A percentile compares a stretch with the other conserved stretches of the same genome.
Evolutionary conservation across 2,888 invertebrate species (phyloP).

Genomic region (Dicyrtomina minuta): DNA sequence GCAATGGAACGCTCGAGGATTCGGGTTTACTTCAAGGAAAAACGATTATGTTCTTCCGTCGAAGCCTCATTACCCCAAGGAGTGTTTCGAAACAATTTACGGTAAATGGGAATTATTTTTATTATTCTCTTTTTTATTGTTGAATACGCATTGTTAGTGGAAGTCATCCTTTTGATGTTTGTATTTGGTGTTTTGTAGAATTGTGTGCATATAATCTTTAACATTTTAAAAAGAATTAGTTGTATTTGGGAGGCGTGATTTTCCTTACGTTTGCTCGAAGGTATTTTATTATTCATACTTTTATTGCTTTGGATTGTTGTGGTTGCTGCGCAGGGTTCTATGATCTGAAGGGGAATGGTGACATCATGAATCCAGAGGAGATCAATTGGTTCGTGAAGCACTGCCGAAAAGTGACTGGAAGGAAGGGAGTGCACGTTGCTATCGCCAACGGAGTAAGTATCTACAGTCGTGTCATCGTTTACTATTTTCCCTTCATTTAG

Average conservation of each 20-base stretch:
- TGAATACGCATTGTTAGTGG: too few relatives aligned
- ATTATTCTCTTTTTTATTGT: conserved; percentile 1
- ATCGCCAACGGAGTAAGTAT: conserved; percentile 90
- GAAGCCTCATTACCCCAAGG: conserved; percentile 66
- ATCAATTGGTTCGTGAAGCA: conserved; percentile 73
- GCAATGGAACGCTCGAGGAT: conserved; percentile 74
- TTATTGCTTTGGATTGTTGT: too few relatives aligned
- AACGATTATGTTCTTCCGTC: conserved; percentile 79
- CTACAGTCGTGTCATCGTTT: too few relatives aligned
- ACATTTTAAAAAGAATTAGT: too few relatives aligned
- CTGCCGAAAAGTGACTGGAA: conserved; percentile 72
- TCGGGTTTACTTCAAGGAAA: conserved; percentile 87
- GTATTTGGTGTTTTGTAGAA: too few relatives aligned
- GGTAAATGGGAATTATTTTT: conserved; percentile 60
- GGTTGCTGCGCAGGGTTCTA: conserved; percentile 17
- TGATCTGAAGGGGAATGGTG: conserved; percentile 70
- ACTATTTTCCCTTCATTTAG: too few relatives aligned
- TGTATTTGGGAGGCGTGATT: not conserved
- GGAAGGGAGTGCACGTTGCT: conserved; percentile 86
- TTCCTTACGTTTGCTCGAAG: too few relatives aligned
- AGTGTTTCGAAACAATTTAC: conserved; percentile 90
- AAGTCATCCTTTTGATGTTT: too few relatives aligned
- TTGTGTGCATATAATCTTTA: too few relatives aligned
- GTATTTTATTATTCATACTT: too few relatives aligned
- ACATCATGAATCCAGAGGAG: conserved; percentile 82